Evolutionary conservation across 2,888 invertebrate species (phyloP), one percentile per base, ranked within the genome.

Genomic region (Sinodicranocentrus sp.): DNA sequence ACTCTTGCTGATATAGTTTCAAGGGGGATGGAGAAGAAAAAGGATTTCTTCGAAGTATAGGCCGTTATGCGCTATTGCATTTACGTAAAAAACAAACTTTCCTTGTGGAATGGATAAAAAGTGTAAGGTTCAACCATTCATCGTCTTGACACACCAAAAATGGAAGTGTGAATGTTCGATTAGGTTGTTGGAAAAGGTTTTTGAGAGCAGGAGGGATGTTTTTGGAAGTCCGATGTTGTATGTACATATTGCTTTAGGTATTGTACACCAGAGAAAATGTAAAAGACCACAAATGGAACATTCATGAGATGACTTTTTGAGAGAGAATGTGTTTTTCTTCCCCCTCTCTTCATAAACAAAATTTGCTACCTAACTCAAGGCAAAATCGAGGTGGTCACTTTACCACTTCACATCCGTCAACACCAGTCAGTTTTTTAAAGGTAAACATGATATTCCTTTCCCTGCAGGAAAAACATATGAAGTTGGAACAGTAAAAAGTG

Each of bases 131-230:
- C 57, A 28, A 23, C 21, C 63, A 28, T 63, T 33, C 63, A 63
- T 63, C 61, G 17, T 39, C 25, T 43, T 44, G 61, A 59, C 33
- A 33, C 5, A 43, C 63, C 75, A 48, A 75, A 63, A 52, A 75
- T 65, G 75, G 75, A 75, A 65, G 65, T 65, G 52, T 75, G 65
- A 75, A 75, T 75, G 33, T 52, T 75, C 52, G 19, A 67, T 44
- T 43, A 44, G 26, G 25, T 63, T 44, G 39, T 23, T 67, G 67
- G 23, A 52, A 57, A 21, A 57, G 10, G 57, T 8, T 10, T 15
- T 15, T 48, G 33, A 33, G 48, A 48, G 33, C 10, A 33, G 10
- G 33, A 48, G 5, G 48, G 48, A n/a, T 48, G 33, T 33, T 33
- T 48, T 48, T 48, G 48, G 48, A 48, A 48, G 48, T 48, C 10